phyloP scores from a whole-genome alignment of 2,797 vertebrate species.

The Otus scops region DNA sequence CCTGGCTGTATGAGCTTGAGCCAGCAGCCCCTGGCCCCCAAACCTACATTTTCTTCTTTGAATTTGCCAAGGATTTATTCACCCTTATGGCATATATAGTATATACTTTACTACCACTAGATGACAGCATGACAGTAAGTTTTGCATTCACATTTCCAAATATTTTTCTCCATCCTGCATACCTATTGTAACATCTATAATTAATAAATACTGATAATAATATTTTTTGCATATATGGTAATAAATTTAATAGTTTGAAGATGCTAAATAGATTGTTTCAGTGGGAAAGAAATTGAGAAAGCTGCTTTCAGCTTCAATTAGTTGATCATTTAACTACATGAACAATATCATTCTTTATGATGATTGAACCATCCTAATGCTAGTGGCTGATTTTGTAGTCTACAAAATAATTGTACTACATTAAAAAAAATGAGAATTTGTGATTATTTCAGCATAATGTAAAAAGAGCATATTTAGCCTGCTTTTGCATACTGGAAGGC shows the following conservation, averaged over 20 bases:
- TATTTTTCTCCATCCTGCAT: neutral
- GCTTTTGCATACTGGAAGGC: neutral
- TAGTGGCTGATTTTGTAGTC: neutral
- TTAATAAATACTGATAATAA: constrained; percentile 31
- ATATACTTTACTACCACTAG: constrained; percentile 58
- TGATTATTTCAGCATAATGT: neutral
- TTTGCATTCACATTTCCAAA: constrained; percentile 10
- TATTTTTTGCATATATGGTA: neutral
- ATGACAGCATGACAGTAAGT: constrained; percentile 67
- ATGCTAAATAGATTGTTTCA: neutral
- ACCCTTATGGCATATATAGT: neutral
- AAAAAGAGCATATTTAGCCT: neutral
- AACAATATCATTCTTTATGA: neutral
- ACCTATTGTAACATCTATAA: neutral
- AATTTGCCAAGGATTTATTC: neutral
- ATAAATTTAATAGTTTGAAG: constrained; percentile 14
- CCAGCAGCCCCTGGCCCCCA: neutral
- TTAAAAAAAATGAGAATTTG: fast-evolving
- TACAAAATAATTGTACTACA: neutral
- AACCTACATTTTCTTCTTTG: neutral
- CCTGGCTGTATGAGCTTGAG: neutral
- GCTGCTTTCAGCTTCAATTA: neutral
- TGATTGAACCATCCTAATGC: neutral
- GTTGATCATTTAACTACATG: neutral
- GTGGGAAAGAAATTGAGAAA: neutral